A percentile compares a stretch with the other conserved stretches of the same genome.
Conservation (phyloP, 2,888 invertebrate genomes). For the Pseudolycoriella hygida region DNA sequence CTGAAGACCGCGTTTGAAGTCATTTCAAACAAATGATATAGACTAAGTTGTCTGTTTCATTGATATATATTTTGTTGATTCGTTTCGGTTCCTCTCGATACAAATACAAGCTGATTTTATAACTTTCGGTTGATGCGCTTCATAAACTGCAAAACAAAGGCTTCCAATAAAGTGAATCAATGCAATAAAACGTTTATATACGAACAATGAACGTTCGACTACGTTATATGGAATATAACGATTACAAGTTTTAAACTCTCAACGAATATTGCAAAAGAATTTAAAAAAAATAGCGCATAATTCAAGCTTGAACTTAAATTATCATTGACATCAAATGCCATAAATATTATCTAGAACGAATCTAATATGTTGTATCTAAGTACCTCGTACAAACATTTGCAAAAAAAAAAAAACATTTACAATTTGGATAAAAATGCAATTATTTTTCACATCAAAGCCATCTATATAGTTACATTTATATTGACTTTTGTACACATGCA, state of each 20-base stretch:
- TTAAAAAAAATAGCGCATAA: background rate
- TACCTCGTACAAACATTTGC: no score
- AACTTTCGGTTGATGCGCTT: no score
- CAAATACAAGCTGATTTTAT: no score
- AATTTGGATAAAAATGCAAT: no score
- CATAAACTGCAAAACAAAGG: background rate
- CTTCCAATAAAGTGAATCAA: background rate
- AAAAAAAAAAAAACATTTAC: background rate
- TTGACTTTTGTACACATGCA: no score
- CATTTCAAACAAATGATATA: no score
- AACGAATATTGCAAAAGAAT: background rate
- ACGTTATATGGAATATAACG: background rate
- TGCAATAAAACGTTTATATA: background rate
- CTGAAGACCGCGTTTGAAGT: no score
- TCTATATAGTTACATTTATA: no score
- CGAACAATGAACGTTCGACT: background rate
- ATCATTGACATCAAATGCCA: constrained; percentile 9
- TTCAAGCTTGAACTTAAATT: constrained; percentile 19
- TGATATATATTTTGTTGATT: no score
- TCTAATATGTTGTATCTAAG: background rate
- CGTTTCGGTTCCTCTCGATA: no score
- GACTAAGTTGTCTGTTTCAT: no score
- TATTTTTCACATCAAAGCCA: no score
- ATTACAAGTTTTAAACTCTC: background rate
- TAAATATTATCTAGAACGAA: constrained; percentile 8